Evolutionary conservation across 2,888 invertebrate species (phyloP).

Genomic region (Venustoraphidia nigricollis): DNA sequence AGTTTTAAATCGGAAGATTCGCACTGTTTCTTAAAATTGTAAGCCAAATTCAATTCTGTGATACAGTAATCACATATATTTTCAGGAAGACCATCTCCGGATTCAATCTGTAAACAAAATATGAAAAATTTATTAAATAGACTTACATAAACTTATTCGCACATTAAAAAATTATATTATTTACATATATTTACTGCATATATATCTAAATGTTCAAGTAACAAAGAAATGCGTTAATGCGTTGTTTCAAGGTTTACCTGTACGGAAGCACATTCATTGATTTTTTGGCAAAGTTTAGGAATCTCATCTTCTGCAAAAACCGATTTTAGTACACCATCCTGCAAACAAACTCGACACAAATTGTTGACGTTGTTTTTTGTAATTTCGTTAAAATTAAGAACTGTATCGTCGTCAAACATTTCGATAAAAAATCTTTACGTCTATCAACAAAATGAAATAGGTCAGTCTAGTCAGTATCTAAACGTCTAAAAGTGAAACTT

Average conservation of each 20-base stretch:
- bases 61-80: conserved; percentile 6
- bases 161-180: background rate
- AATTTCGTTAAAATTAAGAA: background rate
- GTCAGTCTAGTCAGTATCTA: background rate
- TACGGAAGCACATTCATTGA: conserved; percentile 6
- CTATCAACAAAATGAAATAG: background rate
- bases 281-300: conserved; percentile 6
- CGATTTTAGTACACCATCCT: conserved; percentile 5
- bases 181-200: background rate
- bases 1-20: conserved; percentile 1
- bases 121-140: background rate
- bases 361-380: conserved; percentile 1
- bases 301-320: conserved; percentile 6
- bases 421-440: background rate
- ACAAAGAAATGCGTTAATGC: background rate
- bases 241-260: conserved; percentile 2
- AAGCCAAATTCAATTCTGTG: conserved; percentile 4
- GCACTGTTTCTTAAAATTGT: conserved; percentile 4
- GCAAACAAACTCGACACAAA: conserved; percentile 5
- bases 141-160: background rate
- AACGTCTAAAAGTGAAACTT: background rate
- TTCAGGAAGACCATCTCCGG: conserved; percentile 6
- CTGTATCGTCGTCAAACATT: conserved; percentile 4
- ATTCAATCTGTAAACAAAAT: background rate
- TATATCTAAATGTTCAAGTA: background rate